Evolutionary conservation across 92 coral and sea anemone species (phyloP).

Genomic region (Montipora capitata): DNA sequence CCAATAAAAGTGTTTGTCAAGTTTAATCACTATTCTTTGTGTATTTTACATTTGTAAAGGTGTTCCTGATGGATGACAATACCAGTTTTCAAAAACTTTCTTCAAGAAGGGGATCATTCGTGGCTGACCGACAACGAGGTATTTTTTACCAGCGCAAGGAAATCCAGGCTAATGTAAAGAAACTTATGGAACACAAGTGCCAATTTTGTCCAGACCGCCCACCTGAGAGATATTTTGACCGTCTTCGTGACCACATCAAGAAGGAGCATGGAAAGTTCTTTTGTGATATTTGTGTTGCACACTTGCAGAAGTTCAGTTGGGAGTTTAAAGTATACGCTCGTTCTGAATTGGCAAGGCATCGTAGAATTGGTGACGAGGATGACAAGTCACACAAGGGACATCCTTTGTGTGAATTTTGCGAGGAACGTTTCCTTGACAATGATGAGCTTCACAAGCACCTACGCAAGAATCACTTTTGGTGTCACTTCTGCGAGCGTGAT

Average conservation of each 20-base stretch:
- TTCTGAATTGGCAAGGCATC: conserved; percentile 88
- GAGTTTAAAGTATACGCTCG: conserved; percentile 90
- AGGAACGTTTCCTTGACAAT: conserved; percentile 90
- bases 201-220: conserved; percentile 70
- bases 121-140: conserved; percentile 67
- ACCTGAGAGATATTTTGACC: conserved; percentile 66
- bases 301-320: conserved; percentile 87
- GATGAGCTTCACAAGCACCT: conserved; percentile 93
- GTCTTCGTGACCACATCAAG: conserved; percentile 86
- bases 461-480: conserved; percentile 96
- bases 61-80: conserved; percentile 74
- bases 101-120: conserved; percentile 16
- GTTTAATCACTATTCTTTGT: background rate
- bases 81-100: conserved; percentile 27
- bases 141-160: conserved; percentile 75
- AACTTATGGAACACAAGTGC: conserved; percentile 87
- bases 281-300: conserved; percentile 89
- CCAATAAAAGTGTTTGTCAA: background rate
- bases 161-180: conserved; percentile 80
- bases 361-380: conserved; percentile 89
- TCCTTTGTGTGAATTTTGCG: conserved; percentile 96
- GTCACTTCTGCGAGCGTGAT: conserved; percentile 96
- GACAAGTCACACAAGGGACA: conserved; percentile 97
- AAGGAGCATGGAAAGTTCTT: conserved; percentile 76
- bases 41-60: conserved; percentile 55